These are phyloP conservation scores for Heliconius himera DNA, from an alignment of 1,140 invertebrate species.

Conservation along the genomic window DNA sequence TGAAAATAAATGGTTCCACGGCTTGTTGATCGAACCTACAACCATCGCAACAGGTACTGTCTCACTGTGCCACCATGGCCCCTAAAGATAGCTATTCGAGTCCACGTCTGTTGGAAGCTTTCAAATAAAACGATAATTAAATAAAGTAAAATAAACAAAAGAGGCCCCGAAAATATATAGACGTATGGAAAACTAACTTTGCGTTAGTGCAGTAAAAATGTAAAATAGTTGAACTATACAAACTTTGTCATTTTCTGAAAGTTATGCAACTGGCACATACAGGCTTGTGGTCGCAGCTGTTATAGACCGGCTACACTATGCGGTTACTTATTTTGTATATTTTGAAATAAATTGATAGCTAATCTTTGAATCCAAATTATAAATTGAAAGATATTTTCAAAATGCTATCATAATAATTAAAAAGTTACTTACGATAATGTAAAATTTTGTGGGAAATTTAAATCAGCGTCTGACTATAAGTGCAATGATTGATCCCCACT, in stretches of 20 bases:
- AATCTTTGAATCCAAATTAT: not conserved
- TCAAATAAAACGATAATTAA: too few species aligned
- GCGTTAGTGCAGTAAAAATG: not conserved
- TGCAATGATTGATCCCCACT: too few species aligned
- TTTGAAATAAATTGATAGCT: not conserved
- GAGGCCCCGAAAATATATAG: not conserved
- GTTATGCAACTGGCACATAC: not conserved
- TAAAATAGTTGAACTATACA: not conserved
- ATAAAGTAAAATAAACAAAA: too few species aligned
- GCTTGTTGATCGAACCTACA: too few species aligned
- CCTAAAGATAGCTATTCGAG: too few species aligned
- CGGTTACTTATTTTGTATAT: not conserved
- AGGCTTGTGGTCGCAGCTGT: constrained; percentile 3
- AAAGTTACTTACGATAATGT: not conserved
- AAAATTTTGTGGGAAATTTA: too few species aligned
- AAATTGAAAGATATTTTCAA: not conserved
- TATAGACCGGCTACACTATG: not conserved
- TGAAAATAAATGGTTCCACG: too few species aligned
- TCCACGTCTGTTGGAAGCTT: too few species aligned
- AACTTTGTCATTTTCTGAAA: constrained; percentile 8
- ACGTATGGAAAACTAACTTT: not conserved
- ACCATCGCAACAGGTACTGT: too few species aligned
- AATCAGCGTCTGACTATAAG: too few species aligned
- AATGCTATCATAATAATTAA: not conserved
- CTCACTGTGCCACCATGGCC: too few species aligned